Conservation (phyloP, 2,888 invertebrate species). For the Tryphoninae sp. region DNA sequence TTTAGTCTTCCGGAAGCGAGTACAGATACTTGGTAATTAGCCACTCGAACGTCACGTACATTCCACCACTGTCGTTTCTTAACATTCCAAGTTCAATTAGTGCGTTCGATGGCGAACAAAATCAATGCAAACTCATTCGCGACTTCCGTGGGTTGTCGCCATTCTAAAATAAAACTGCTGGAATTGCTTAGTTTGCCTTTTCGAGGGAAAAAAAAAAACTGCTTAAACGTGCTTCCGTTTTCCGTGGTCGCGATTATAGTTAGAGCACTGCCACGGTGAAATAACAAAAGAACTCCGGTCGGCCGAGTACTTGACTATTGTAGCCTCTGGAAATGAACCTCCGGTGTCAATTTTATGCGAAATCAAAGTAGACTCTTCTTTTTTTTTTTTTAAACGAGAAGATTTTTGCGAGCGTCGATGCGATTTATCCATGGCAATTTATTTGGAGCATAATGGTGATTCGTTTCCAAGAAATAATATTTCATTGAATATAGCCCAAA, state of each 20-base stretch:
- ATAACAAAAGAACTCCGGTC: neutral
- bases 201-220: neutral
- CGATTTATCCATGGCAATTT: constrained; percentile 16
- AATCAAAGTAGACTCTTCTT: constrained; percentile 36
- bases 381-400: constrained; percentile 20
- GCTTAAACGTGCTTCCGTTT: neutral
- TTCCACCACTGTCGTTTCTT: constrained; percentile 37
- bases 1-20: constrained; percentile 58
- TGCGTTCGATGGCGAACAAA: neutral
- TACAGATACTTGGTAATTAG: constrained; percentile 32
- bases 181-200: constrained; percentile 19
- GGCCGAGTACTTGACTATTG: constrained; percentile 5
- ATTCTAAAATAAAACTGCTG: constrained; percentile 7
- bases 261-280: constrained; percentile 49
- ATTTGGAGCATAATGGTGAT: constrained; percentile 14
- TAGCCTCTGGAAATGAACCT: constrained; percentile 27
- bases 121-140: neutral
- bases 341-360: constrained; percentile 54
- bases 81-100: constrained; percentile 48
- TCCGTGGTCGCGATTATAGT: constrained; percentile 15
- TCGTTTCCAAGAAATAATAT: constrained; percentile 22
- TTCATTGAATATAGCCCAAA: constrained; percentile 35
- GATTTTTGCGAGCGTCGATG: constrained; percentile 11
- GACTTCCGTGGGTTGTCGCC: neutral
- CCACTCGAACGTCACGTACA: constrained; percentile 13